These are phyloP conservation scores for Sardina pilchardus DNA, from an alignment of 2,113 vertebrate species.

Conservation along the genomic window DNA sequence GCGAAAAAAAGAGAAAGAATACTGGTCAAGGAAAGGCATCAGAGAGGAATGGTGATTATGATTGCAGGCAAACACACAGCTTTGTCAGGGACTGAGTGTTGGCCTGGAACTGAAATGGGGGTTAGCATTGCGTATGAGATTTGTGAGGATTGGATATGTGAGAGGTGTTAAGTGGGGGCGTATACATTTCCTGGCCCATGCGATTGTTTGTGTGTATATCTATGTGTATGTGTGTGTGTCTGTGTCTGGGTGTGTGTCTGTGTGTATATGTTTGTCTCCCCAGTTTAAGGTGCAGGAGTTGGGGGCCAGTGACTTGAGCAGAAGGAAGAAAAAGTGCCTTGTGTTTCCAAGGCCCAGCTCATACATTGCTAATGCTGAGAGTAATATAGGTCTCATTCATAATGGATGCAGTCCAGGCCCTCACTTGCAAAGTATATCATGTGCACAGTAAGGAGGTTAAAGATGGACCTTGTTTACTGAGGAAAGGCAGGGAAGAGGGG, in stretches of 20 bases:
- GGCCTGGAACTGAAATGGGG: not conserved
- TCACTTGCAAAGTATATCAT: constrained; percentile 66
- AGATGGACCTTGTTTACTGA: constrained; percentile 64
- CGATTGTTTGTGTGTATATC: not conserved
- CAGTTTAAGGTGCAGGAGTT: not conserved
- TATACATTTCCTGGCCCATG: not conserved
- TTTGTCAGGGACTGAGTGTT: not conserved
- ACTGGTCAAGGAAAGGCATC: not conserved
- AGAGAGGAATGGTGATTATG: not conserved
- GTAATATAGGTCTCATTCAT: constrained; percentile 76
- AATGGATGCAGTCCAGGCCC: constrained; percentile 65
- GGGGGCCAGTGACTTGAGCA: constrained; percentile 18
- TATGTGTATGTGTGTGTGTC: not conserved
- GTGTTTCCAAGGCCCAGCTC: constrained; percentile 72
- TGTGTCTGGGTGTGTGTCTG: constrained; percentile 4
- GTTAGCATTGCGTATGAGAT: not conserved
- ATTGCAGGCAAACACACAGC: not conserved
- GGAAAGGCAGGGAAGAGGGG: constrained; percentile 47
- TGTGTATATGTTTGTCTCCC: not conserved
- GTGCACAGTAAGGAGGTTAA: constrained; percentile 70
- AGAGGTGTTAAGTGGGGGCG: not conserved
- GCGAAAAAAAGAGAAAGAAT: not conserved
- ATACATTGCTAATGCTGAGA: constrained; percentile 74
- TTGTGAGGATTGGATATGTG: not conserved
- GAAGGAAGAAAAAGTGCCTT: constrained; percentile 50